Evolutionary conservation across 1,140 invertebrate species (phyloP).

Genomic region (Zaprionus nigranus): DNA sequence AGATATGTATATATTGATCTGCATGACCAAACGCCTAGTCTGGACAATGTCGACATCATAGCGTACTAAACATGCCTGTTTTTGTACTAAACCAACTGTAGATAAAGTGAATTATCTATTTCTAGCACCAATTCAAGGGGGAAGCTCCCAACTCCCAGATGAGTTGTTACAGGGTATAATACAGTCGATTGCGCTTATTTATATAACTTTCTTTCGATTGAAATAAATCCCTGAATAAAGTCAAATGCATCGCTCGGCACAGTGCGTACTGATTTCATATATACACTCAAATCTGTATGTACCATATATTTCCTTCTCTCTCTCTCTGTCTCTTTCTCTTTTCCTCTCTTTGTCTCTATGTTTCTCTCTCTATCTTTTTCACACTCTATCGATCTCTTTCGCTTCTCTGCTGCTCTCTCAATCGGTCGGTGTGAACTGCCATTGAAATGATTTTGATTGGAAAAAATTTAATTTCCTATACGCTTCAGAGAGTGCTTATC

Average conservation of each 20-base stretch:
- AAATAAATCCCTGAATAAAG: constrained; percentile 10
- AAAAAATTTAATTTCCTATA: constrained; percentile 84
- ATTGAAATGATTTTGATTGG: constrained; percentile 84
- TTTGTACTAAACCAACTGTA: background rate
- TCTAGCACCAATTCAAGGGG: no score
- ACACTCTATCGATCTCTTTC: background rate
- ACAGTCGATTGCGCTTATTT: background rate
- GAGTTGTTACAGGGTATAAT: background rate
- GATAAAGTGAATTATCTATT: background rate
- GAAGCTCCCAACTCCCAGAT: no score
- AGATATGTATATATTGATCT: no score
- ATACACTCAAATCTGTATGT: background rate
- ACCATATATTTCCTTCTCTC: no score
- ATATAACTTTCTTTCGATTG: background rate
- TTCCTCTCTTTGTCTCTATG: background rate
- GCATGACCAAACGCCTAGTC: no score
- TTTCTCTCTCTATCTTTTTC: constrained; percentile 1
- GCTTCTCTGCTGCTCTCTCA: background rate
- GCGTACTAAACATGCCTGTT: background rate
- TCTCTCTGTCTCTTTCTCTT: background rate
- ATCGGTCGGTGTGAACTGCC: constrained; percentile 56
- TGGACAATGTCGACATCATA: background rate
- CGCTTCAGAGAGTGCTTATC: constrained; percentile 76
- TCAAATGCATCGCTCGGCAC: constrained; percentile 23
- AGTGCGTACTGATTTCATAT: constrained; percentile 49